Percentiles rank a stretch among this genome's conserved stretches.
These are phyloP conservation scores for Paramuricea clavata DNA, from an alignment of 92 coral and sea anemone genomes.

Conservation along the genomic window DNA sequence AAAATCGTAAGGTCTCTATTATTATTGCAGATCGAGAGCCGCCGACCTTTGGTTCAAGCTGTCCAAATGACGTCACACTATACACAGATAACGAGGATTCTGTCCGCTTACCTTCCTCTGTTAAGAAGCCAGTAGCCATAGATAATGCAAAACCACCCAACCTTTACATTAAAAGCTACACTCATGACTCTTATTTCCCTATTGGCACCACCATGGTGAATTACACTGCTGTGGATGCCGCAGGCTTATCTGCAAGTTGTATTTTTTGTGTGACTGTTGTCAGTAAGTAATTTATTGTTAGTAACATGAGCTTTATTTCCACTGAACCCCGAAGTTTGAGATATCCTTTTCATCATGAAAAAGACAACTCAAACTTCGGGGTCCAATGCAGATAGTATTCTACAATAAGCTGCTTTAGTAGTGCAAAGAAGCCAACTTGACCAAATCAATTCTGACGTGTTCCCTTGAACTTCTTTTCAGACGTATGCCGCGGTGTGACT, in stretches of 20 bases:
- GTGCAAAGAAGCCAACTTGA: no score
- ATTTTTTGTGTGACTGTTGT: not conserved
- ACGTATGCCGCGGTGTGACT: not conserved
- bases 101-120: not conserved
- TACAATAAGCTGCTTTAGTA: no score
- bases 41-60: not conserved
- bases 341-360: no score
- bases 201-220: not conserved
- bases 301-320: no score
- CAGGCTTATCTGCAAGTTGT: not conserved
- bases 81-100: not conserved
- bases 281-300: not conserved
- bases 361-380: not conserved
- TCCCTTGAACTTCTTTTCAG: not conserved
- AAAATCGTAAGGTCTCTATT: not conserved
- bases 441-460: not conserved
- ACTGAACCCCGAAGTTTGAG: no score
- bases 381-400: not conserved
- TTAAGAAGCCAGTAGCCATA: not conserved
- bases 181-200: not conserved
- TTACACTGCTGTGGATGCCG: not conserved
- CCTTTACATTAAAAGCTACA: not conserved
- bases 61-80: not conserved
- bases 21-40: constrained; percentile 5
- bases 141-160: not conserved